Conservation (phyloP, 2,797 vertebrate genomes). For the Chelmon rostratus region DNA sequence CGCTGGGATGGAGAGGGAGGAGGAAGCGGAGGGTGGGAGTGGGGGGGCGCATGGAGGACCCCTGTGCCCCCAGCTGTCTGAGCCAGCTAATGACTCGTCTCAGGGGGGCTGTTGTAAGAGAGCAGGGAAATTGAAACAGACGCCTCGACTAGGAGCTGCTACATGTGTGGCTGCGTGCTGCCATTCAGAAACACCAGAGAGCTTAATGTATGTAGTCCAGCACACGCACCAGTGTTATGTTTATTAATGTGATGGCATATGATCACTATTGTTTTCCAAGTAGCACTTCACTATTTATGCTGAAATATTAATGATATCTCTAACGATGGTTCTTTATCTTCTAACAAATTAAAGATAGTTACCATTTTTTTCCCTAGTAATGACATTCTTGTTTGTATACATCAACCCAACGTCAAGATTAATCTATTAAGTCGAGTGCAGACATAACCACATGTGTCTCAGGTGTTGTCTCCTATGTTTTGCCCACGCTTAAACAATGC, state of each 20-base stretch:
- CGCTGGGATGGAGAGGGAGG: slow-evolving; percentile 74
- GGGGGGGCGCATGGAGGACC: slow-evolving; percentile 80
- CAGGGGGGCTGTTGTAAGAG: slow-evolving; percentile 88
- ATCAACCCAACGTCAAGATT: slow-evolving; percentile 4
- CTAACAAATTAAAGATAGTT: slow-evolving; percentile 18
- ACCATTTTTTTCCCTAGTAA: background rate
- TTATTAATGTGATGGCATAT: slow-evolving; percentile 63
- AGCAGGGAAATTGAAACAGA: slow-evolving; percentile 92
- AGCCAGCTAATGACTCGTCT: slow-evolving; percentile 90
- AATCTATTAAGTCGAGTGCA: slow-evolving; percentile 32
- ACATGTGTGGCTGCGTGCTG: slow-evolving; percentile 85
- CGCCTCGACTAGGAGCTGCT: slow-evolving; percentile 82
- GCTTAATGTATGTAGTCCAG: slow-evolving; percentile 58
- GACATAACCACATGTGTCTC: slow-evolving; percentile 57
- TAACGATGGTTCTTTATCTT: background rate
- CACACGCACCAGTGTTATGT: slow-evolving; percentile 52
- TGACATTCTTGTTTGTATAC: slow-evolving; percentile 23
- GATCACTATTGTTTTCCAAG: slow-evolving; percentile 46
- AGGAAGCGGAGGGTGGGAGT: slow-evolving; percentile 57
- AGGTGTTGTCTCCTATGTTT: slow-evolving; percentile 65
- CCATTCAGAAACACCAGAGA: slow-evolving; percentile 80
- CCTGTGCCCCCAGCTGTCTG: slow-evolving; percentile 91
- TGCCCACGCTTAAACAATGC: slow-evolving; percentile 58
- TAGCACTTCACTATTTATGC: slow-evolving; percentile 12
- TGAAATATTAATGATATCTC: slow-evolving; percentile 13